Percentiles rank a stretch among this genome's conserved stretches.
Conservation (phyloP, 2,888 invertebrate species). For the Monopis laevigella region DNA sequence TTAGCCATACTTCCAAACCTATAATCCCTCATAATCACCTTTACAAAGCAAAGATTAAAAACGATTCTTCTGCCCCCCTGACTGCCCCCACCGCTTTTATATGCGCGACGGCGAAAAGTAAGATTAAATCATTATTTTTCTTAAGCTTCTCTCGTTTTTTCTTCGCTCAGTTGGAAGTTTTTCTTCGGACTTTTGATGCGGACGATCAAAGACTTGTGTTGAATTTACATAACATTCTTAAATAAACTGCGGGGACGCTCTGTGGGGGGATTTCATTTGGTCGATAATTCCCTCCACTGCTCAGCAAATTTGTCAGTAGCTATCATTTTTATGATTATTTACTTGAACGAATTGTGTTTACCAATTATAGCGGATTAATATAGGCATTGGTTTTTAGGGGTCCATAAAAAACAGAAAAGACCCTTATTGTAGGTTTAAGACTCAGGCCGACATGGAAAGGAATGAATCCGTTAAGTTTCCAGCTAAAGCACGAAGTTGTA, state of each 20-base stretch:
- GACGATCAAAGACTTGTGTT: conserved; percentile 67
- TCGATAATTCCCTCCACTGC: background rate
- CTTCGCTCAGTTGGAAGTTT: conserved; percentile 49
- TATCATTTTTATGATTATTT: no score
- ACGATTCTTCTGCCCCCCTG: conserved; percentile 55
- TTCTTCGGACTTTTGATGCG: conserved; percentile 64
- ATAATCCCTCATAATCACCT: conserved; percentile 70
- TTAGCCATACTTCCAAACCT: conserved; percentile 67
- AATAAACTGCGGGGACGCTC: conserved; percentile 55
- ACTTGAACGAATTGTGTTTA: no score
- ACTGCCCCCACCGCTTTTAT: conserved; percentile 47
- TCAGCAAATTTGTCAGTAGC: no score
- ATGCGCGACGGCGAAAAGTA: conserved; percentile 64
- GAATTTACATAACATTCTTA: conserved; percentile 68
- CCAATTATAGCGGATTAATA: no score
- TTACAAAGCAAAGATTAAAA: conserved; percentile 71
- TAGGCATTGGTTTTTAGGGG: no score
- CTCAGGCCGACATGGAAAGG: no score
- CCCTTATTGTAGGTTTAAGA: no score
- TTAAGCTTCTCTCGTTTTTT: conserved; percentile 63
- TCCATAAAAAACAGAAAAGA: no score
- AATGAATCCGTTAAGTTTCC: no score
- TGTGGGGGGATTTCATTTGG: conserved; percentile 27
- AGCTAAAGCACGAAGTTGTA: no score
- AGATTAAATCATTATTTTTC: conserved; percentile 71